A percentile compares a stretch with the other conserved stretches of the same genome.
phyloP scores from a whole-genome alignment of 2,113 vertebrate genomes.

The Burhinus bistriatus region DNA sequence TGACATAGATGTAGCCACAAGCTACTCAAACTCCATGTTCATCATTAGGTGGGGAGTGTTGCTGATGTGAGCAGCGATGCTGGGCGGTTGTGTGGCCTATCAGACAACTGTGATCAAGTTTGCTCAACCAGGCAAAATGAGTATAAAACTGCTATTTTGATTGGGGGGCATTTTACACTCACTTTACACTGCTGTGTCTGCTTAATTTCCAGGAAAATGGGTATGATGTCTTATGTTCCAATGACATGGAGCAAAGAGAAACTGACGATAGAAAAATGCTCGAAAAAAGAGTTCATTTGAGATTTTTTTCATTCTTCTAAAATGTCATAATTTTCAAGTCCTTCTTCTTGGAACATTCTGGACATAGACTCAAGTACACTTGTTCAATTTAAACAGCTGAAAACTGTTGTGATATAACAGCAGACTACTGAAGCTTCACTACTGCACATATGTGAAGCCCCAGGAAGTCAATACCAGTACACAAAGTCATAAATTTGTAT shows the following conservation, averaged over 20 bases:
- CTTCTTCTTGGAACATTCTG: neutral
- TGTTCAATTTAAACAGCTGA: neutral
- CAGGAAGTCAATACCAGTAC: neutral
- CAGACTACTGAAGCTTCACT: neutral
- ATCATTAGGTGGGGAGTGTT: neutral
- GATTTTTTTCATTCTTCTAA: neutral
- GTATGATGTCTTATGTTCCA: neutral
- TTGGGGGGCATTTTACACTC: neutral
- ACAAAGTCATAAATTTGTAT: neutral
- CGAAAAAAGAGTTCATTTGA: neutral
- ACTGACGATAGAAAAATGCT: neutral
- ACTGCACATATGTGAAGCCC: neutral
- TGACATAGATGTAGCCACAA: neutral
- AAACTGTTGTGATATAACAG: neutral
- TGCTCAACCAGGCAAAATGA: conserved; percentile 10
- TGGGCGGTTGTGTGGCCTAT: neutral
- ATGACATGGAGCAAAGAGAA: neutral
- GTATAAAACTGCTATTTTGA: neutral
- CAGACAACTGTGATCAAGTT: neutral
- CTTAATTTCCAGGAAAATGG: conserved; percentile 26
- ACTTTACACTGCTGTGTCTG: neutral
- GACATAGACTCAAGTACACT: neutral
- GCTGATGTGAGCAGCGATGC: neutral
- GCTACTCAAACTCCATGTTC: neutral
- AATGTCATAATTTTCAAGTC: neutral